phyloP scores from a whole-genome alignment of 2,888 invertebrate species.

The Drosophila mayaguana region DNA sequence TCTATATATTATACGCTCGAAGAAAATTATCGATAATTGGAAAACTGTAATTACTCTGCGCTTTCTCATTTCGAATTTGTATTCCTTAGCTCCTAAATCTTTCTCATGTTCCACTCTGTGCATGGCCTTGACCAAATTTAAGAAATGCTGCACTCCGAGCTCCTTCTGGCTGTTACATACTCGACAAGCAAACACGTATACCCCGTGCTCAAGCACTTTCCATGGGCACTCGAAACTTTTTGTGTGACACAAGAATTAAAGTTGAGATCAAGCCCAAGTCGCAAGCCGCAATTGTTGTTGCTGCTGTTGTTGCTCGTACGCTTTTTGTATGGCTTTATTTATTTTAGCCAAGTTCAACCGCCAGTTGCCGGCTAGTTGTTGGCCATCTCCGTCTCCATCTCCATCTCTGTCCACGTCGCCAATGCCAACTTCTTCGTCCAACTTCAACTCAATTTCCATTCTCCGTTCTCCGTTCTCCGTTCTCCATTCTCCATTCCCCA shows the following conservation, averaged over 20 bases:
- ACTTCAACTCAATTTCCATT: conserved; percentile 60
- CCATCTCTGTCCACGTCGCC: conserved; percentile 8
- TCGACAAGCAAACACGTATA: not conserved
- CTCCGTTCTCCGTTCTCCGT: conserved; percentile 41
- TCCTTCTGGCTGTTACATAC: not conserved
- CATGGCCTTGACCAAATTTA: not conserved
- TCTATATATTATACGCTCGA: too few relatives aligned
- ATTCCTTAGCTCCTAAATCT: too few relatives aligned
- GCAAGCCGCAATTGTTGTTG: conserved; percentile 24
- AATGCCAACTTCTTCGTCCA: conserved; percentile 11
- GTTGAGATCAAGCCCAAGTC: conserved; percentile 38
- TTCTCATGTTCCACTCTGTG: not conserved
- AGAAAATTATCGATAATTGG: too few relatives aligned
- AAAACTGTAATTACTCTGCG: too few relatives aligned
- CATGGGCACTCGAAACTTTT: conserved; percentile 31
- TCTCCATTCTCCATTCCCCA: conserved; percentile 41
- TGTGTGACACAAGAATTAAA: conserved; percentile 58
- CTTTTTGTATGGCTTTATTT: conserved; percentile 75
- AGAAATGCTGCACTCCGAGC: not conserved
- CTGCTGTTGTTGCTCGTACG: conserved; percentile 3
- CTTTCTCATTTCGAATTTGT: too few relatives aligned
- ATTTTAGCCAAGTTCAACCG: conserved; percentile 76
- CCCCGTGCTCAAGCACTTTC: not conserved
- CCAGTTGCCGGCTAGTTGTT: conserved; percentile 45
- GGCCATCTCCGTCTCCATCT: conserved; percentile 25